Conservation (phyloP, 2,113 vertebrate genomes). For the Notarius lentiginosus region DNA sequence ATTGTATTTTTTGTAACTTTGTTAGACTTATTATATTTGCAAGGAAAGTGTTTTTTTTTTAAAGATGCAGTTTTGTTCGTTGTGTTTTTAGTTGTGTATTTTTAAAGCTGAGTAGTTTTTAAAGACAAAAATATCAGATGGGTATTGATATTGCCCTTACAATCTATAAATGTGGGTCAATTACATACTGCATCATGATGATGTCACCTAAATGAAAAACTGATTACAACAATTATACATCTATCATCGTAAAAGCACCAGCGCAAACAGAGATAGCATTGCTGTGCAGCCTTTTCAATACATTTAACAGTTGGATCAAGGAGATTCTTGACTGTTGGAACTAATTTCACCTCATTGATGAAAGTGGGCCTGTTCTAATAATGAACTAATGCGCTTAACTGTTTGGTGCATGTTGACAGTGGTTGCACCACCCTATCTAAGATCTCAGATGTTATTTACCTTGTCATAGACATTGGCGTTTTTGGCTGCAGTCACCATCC, state of each 20-base stretch:
- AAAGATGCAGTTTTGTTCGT: no score
- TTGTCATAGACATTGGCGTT: conserved; percentile 60
- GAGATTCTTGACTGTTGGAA: background rate
- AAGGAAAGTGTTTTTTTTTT: no score
- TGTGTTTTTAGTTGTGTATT: no score
- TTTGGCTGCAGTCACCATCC: conserved; percentile 55
- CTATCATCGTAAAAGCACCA: background rate
- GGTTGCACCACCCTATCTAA: no score
- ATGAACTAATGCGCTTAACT: background rate
- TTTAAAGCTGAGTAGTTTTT: no score
- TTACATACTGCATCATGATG: background rate
- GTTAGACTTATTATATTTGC: background rate
- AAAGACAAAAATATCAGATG: no score
- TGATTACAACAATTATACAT: background rate
- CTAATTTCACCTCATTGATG: conserved; percentile 28
- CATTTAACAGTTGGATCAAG: background rate
- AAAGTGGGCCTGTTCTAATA: conserved; percentile 4
- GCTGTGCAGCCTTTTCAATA: background rate
- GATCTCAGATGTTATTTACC: conserved; percentile 19
- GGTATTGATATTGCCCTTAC: background rate
- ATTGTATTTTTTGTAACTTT: background rate
- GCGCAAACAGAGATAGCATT: background rate
- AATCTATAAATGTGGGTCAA: background rate
- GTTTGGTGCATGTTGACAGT: background rate
- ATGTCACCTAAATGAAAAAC: background rate